Evolutionary conservation across 2,113 vertebrate genomes (phyloP).

Genomic region (Lophotis ruficrista): DNA sequence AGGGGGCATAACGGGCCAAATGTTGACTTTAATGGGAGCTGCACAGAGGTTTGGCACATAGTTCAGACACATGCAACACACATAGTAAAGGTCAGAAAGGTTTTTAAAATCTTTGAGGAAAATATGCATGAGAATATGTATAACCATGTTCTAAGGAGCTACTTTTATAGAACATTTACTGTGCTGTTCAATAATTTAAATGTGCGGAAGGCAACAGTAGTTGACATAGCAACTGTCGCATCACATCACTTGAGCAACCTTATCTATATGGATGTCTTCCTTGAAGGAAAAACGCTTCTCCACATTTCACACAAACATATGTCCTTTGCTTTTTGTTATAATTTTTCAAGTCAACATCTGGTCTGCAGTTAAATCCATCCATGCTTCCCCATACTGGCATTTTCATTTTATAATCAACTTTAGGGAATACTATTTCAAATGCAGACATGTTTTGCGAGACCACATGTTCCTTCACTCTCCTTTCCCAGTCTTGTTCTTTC

Average conservation of each 20-base stretch:
- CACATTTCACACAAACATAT: slow-evolving; percentile 48
- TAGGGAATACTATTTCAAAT: slow-evolving; percentile 27
- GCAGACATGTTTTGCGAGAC: neutral
- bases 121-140: neutral
- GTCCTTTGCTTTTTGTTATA: slow-evolving; percentile 47
- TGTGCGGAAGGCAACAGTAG: slow-evolving; percentile 50
- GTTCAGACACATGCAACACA: slow-evolving; percentile 13
- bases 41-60: neutral
- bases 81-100: slow-evolving; percentile 33
- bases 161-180: slow-evolving; percentile 61
- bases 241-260: slow-evolving; percentile 63
- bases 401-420: slow-evolving; percentile 47
- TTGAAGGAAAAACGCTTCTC: slow-evolving; percentile 62
- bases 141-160: slow-evolving; percentile 37
- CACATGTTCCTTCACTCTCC: neutral
- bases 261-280: slow-evolving; percentile 68
- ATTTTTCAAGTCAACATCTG: slow-evolving; percentile 68
- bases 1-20: neutral
- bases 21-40: neutral
- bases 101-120: slow-evolving; percentile 48
- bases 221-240: slow-evolving; percentile 76
- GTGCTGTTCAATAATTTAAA: slow-evolving; percentile 68
- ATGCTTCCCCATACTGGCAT: neutral
- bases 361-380: neutral
- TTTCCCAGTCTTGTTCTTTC: neutral